These are phyloP conservation scores for Porites rus DNA, from an alignment of 92 coral and sea anemone species.

Conservation along the genomic window DNA sequence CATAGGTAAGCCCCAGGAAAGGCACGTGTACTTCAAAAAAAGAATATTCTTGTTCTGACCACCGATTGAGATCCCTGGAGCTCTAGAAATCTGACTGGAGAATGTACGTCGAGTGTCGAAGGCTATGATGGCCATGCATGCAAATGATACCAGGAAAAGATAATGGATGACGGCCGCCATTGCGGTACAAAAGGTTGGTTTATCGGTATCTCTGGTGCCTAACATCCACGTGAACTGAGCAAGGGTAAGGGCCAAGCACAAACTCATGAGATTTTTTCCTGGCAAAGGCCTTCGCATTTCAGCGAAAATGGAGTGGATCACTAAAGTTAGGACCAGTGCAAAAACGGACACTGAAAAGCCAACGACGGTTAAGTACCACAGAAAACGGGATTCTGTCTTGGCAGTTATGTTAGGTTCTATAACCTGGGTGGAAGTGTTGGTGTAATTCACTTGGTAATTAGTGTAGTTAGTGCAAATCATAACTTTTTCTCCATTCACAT, in stretches of 20 bases:
- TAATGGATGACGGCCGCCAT: constrained; percentile 78
- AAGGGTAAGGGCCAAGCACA: constrained; percentile 80
- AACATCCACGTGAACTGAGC: constrained; percentile 85
- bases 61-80: constrained; percentile 53
- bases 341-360: constrained; percentile 77
- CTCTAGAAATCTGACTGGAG: constrained; percentile 77
- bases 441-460: background rate
- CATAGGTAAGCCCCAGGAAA: constrained; percentile 90
- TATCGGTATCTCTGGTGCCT: constrained; percentile 86
- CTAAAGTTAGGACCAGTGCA: constrained; percentile 63
- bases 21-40: constrained; percentile 60
- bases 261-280: constrained; percentile 92
- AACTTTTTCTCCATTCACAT: constrained; percentile 48
- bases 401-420: background rate
- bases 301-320: constrained; percentile 71
- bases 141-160: constrained; percentile 86
- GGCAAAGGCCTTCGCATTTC: constrained; percentile 92
- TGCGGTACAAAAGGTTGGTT: constrained; percentile 73
- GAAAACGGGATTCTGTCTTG: background rate
- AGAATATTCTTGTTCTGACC: constrained; percentile 55
- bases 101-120: constrained; percentile 89
- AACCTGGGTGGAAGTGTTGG: background rate
- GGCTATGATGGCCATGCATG: constrained; percentile 87
- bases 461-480: constrained; percentile 81
- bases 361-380: constrained; percentile 72